Percentiles rank a stretch among this genome's conserved stretches.
Evolutionary conservation across 2,888 invertebrate genomes (phyloP).

Genomic region (Hesperia comma): DNA sequence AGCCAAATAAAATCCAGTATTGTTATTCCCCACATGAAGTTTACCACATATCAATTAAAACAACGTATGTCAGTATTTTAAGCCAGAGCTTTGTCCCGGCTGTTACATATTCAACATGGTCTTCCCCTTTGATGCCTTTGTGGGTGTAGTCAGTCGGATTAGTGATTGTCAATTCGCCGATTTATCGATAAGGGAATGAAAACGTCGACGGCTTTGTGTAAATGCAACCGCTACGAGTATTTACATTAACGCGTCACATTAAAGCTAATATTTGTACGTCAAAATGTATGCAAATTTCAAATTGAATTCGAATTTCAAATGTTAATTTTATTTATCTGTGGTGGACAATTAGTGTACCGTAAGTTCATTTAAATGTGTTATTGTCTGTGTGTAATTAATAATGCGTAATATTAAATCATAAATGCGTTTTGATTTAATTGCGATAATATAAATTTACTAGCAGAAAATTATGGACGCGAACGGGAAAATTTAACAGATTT

Average conservation of each 20-base stretch:
- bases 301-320: constrained; percentile 4
- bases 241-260: constrained; percentile 30
- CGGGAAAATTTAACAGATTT: no score
- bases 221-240: constrained; percentile 14
- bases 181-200: constrained; percentile 37
- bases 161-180: constrained; percentile 17
- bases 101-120: constrained; percentile 42
- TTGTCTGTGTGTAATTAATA: background rate
- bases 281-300: constrained; percentile 10
- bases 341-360: background rate
- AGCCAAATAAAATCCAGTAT: no score
- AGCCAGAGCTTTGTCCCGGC: constrained; percentile 9
- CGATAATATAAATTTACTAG: no score
- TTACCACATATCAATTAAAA: constrained; percentile 1
- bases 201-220: background rate
- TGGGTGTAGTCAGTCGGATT: constrained; percentile 31
- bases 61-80: constrained; percentile 1
- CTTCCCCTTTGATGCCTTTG: constrained; percentile 41
- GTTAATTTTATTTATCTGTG: constrained; percentile 4
- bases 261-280: constrained; percentile 1
- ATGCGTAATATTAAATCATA: background rate
- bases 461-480: no score
- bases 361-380: background rate
- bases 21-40: no score
- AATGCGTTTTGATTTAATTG: no score